Conservation (phyloP, 2,888 invertebrate genomes). For the Dione vanillae region DNA sequence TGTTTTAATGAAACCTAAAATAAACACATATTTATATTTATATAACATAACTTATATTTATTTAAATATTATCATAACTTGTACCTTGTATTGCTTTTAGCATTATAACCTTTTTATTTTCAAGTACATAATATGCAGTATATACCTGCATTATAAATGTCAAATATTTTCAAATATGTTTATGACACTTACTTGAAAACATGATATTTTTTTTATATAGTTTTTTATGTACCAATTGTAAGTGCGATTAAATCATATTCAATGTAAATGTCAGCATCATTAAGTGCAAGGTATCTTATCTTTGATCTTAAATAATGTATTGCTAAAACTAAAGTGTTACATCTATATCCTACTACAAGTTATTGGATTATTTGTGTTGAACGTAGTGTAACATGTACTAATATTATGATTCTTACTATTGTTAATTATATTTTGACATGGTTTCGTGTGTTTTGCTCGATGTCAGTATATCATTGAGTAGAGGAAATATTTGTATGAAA, state of each 20-base stretch:
- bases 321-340: constrained; percentile 31
- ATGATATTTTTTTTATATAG: constrained; percentile 14
- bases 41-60: too few species aligned
- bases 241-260: constrained; percentile 34
- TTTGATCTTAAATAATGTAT: constrained; percentile 36
- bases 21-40: too few species aligned
- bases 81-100: too few species aligned
- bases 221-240: constrained; percentile 22
- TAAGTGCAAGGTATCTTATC: constrained; percentile 40
- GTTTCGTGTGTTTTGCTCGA: too few species aligned
- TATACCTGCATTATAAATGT: background rate
- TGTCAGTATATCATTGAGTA: too few species aligned
- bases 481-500: too few species aligned
- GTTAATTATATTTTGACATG: background rate
- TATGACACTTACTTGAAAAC: constrained; percentile 2
- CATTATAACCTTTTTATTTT: background rate
- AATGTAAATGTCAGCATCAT: constrained; percentile 44
- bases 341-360: constrained; percentile 9
- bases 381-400: background rate
- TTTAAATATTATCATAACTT: too few species aligned
- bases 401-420: background rate
- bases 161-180: constrained; percentile 20
- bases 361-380: background rate
- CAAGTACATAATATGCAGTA: too few species aligned
- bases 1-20: too few species aligned